These are phyloP conservation scores for Microchirus variegatus DNA, from an alignment of 2,797 vertebrate species.

Conservation along the genomic window DNA sequence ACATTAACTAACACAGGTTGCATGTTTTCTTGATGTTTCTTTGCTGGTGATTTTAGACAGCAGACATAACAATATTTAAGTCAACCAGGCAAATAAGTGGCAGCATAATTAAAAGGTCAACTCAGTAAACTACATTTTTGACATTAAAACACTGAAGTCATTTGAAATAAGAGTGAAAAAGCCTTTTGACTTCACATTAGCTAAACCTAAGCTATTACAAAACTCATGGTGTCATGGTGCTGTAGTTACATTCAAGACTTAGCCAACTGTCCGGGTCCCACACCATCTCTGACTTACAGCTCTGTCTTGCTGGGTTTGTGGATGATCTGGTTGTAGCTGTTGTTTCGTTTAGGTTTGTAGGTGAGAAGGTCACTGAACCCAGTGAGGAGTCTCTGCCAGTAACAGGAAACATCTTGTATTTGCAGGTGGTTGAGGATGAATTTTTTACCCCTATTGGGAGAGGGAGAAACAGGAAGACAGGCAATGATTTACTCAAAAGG, in stretches of 20 bases:
- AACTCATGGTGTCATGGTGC: neutral
- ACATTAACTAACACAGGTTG: neutral
- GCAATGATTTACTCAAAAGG: too few species aligned
- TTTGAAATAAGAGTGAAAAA: too few species aligned
- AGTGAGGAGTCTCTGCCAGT: slow-evolving; percentile 92
- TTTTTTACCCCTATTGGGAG: slow-evolving; percentile 82
- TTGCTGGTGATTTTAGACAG: neutral
- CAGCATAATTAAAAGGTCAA: slow-evolving; percentile 1
- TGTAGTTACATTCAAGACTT: slow-evolving; percentile 28
- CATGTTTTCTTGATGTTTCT: neutral
- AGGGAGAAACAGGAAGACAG: neutral
- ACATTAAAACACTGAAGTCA: too few species aligned
- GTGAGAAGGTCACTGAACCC: slow-evolving; percentile 86
- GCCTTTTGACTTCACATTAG: too few species aligned
- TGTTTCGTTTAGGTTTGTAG: slow-evolving; percentile 86
- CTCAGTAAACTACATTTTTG: neutral
- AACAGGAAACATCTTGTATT: slow-evolving; percentile 93
- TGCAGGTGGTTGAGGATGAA: slow-evolving; percentile 90
- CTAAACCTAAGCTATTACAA: neutral
- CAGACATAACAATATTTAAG: neutral
- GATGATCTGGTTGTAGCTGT: slow-evolving; percentile 82
- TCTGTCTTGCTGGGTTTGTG: slow-evolving; percentile 82
- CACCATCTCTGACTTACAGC: slow-evolving; percentile 65
- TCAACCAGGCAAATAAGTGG: slow-evolving; percentile 1
- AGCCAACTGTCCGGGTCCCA: slow-evolving; percentile 6